Conservation (phyloP, 1,140 invertebrate genomes). For the Drosophila asahinai region DNA sequence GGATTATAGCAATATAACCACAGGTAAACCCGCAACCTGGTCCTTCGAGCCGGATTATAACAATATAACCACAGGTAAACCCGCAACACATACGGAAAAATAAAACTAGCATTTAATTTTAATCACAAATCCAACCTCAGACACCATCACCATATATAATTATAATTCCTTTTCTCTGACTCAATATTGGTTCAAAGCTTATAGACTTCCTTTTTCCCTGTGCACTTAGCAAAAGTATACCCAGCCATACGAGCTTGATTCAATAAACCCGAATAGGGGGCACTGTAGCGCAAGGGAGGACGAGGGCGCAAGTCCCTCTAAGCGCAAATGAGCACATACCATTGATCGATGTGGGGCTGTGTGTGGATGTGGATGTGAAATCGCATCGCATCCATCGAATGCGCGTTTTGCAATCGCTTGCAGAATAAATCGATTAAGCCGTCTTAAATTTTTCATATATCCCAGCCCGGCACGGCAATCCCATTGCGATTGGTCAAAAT, state of each 20-base stretch:
- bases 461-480: background rate
- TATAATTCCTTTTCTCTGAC: background rate
- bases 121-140: background rate
- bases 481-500: constrained; percentile 22
- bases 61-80: too few relatives aligned
- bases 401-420: constrained; percentile 15
- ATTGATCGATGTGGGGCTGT: constrained; percentile 21
- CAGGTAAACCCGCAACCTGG: too few relatives aligned
- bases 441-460: constrained; percentile 35
- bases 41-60: too few relatives aligned
- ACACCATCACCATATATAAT: too few relatives aligned
- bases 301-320: constrained; percentile 20
- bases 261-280: constrained; percentile 4
- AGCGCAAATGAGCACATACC: constrained; percentile 19
- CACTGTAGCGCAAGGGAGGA: background rate
- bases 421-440: constrained; percentile 44
- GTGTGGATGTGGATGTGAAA: background rate
- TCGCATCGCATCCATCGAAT: constrained; percentile 10
- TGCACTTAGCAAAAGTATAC: constrained; percentile 13
- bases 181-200: background rate
- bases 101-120: background rate
- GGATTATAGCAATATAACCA: too few relatives aligned
- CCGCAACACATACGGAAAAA: background rate
- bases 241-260: constrained; percentile 22
- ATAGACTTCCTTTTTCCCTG: background rate